Base-by-base conservation (phyloP, 2,113 vertebrate genomes). In the Ciconia stormi region DNA sequence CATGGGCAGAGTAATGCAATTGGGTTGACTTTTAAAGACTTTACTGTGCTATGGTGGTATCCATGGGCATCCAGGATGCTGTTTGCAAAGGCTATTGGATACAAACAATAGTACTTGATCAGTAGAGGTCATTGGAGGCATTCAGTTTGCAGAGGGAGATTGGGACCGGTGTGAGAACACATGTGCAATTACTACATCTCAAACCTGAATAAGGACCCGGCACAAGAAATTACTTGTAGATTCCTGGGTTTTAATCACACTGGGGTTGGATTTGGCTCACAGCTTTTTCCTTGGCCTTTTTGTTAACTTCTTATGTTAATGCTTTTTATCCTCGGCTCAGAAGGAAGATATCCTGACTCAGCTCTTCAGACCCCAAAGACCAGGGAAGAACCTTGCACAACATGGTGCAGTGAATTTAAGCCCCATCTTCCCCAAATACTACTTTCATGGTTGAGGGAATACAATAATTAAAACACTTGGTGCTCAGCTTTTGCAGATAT, bases 211-310 rank as follows among this genome's bases (percentile, higher is more conserved):
- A 49, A 50, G 38, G 61, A 59, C 58, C 44, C 34, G 40, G 52
- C 23, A 27, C 26, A 4, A 44, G 74, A 65, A 72, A 56, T 42
- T 76, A 11, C 22, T 63, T 5, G 19, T 32, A 34, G 38, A 50
- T 87, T 95, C 56, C 46, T 49, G 62, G 1, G 4, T 90, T 85
- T 82, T 25, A 61, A 34, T 73, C 62, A 11, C 32, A 56, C 86
- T 61, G 55, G 40, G 49, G 18, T 9, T 10, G 76, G 55, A 86
- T 44, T 82, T 56, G 52, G 34, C 38, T 93, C 70, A 10, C 38
- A 76, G 79, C 49, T 94, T 95, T 90, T 46, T 40, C 59, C 42
- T 50, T 30, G 73, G 82, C 47, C 77, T 89, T 93, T 86, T 18
- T 90, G 56, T 63, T n/a, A 61, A 34, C 52, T 84, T 47, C 53